Base-by-base conservation (phyloP, 2,113 vertebrate species). In the Asarcornis scutulata region DNA sequence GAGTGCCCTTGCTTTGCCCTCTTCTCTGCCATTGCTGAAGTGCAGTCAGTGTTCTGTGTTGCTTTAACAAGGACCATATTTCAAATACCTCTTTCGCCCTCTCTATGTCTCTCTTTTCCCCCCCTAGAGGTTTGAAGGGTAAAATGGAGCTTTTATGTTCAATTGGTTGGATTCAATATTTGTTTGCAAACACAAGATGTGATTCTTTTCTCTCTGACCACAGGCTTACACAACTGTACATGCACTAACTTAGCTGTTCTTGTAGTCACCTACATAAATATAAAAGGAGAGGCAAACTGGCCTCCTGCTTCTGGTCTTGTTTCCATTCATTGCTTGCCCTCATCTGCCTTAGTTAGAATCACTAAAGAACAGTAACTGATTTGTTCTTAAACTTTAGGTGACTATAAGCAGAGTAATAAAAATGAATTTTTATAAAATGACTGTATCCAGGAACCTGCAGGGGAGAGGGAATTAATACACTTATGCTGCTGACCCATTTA, bases 381-480 rank as follows among this genome's bases (percentile, higher is more conserved):
- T 83, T 91, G n/a, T 72, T 94, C 55, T 85, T 86, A 80, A 91
- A 80, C 25, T 86, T 93, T 17, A 83, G 52, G 55, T 94, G 89
- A 97, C 73, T 86, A 91, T 52, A 50, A 96, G 52, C 74, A 96
- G 67, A 93, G 72, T 87, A 96, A 95, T 94, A 93, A 95, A 95
- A 96, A 31, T 75, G 68, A 96, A 93, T 75, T 95, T 91, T 92
- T 68, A 92, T 97, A 94, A 97, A 96, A 88, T 86, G 68, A 40
- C 17, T 62, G 59, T 71, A 77, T 96, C 86, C 55, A 72, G 74
- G 68, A 96, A 96, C 84, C 60, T 97, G 93, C 52, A 55, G 84
- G 90, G 93, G 88, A 88, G 58, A 92, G 27, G 62, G 83, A 95
- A 97, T 97, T 97, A 97, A 96, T 72, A 64, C 62, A 96, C 72